Evolutionary conservation across 37 sponge, comb jelly and placozoan species (phyloP).

Genomic region (Oscarella lobularis): DNA sequence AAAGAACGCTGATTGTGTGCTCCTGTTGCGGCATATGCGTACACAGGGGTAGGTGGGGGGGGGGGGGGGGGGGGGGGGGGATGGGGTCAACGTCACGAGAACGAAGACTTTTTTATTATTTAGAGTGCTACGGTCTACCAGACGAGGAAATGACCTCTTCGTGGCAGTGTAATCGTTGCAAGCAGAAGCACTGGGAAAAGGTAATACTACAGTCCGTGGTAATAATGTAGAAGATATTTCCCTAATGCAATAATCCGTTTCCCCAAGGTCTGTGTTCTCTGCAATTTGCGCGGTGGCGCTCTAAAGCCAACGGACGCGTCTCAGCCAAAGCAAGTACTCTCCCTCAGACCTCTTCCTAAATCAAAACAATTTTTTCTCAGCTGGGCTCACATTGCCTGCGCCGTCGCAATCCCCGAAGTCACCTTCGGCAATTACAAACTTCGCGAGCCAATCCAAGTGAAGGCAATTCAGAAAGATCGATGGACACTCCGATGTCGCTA

Average conservation of each 20-base stretch:
- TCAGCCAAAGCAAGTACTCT: background rate
- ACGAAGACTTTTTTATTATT: background rate
- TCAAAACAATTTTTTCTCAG: constrained; percentile 11
- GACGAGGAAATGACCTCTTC: background rate
- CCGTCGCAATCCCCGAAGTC: constrained; percentile 72
- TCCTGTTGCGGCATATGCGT: constrained; percentile 35
- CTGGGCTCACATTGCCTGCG: constrained; percentile 79
- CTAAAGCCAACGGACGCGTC: constrained; percentile 48
- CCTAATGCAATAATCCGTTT: too few relatives aligned
- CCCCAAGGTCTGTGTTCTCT: constrained; percentile 59
- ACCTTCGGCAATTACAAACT: constrained; percentile 25
- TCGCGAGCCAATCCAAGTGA: constrained; percentile 42
- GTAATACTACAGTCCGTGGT: too few relatives aligned
- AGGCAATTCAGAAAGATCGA: constrained; percentile 21
- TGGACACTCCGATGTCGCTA: constrained; percentile 30
- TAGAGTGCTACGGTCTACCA: constrained; percentile 53
- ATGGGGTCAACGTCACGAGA: too few relatives aligned
- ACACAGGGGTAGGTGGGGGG: constrained; percentile 60
- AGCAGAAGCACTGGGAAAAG: constrained; percentile 10
- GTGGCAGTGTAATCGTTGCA: constrained; percentile 63
- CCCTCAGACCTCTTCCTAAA: background rate
- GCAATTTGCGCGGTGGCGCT: constrained; percentile 78
- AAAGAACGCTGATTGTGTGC: constrained; percentile 29
- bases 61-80: too few relatives aligned
- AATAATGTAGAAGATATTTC: too few relatives aligned